Conservation (phyloP, 2,888 invertebrate genomes). For the Sphecodes monilicornis region DNA sequence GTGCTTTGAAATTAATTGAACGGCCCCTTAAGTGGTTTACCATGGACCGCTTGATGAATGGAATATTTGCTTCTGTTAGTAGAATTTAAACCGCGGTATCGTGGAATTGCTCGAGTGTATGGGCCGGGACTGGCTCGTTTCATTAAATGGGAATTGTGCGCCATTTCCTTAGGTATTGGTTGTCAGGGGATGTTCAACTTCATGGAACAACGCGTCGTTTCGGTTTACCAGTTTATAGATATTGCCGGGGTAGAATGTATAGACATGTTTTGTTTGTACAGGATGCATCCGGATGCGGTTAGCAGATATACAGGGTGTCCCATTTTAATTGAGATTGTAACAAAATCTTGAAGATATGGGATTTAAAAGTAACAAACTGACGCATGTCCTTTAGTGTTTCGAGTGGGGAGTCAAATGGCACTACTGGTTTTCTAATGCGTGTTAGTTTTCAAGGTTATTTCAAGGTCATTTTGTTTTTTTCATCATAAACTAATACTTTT, state of each 20-base stretch:
- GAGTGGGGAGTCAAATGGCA: no score
- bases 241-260: neutral
- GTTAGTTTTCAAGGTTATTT: no score
- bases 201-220: constrained; percentile 20
- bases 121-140: neutral
- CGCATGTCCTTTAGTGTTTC: no score
- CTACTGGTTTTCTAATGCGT: no score
- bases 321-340: no score
- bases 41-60: neutral
- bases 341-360: no score
- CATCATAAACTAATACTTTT: no score
- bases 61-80: neutral
- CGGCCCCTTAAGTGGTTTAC: neutral
- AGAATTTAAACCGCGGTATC: neutral
- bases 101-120: neutral
- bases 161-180: constrained; percentile 10
- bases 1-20: neutral
- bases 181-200: constrained; percentile 12
- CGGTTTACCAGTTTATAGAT: constrained; percentile 9
- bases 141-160: neutral
- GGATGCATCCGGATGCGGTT: no score
- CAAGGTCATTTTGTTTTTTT: no score
- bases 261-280: neutral
- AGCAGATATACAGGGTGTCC: no score
- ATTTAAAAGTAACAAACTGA: no score